A percentile compares a stretch with the other conserved stretches of the same genome.
Evolutionary conservation across 2,888 invertebrate genomes (phyloP).

Genomic region (Caenorhabditis sp.): DNA sequence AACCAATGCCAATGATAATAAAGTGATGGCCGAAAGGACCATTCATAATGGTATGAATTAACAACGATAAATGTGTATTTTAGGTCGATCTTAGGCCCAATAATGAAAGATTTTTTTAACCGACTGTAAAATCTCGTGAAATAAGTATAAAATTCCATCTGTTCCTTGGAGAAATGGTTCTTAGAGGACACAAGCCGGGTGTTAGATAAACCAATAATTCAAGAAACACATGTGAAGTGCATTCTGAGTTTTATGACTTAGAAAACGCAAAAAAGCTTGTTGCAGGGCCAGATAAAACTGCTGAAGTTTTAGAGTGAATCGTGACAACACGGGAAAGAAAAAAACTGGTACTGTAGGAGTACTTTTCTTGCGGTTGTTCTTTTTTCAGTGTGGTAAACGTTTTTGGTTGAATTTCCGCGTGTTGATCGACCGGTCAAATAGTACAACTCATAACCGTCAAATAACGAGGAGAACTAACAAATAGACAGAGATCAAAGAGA

Average conservation of each 20-base stretch:
- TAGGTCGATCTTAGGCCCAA: no score
- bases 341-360: background rate
- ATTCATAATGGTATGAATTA: background rate
- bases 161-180: background rate
- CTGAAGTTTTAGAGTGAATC: background rate
- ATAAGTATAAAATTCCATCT: background rate
- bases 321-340: background rate
- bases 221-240: constrained; percentile 5
- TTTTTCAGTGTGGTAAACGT: background rate
- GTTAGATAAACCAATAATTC: background rate
- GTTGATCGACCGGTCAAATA: constrained; percentile 2
- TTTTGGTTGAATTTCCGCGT: background rate
- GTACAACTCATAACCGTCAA: no score
- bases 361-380: background rate
- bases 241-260: background rate
- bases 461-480: background rate
- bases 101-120: no score
- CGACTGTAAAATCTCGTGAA: no score
- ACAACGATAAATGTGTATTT: background rate
- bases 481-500: background rate
- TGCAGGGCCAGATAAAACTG: background rate
- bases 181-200: constrained; percentile 3
- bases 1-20: no score
- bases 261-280: background rate
- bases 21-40: background rate